These are phyloP conservation scores for Hirundichthys speculiger DNA, from an alignment of 2,113 vertebrate genomes.

Conservation along the genomic window DNA sequence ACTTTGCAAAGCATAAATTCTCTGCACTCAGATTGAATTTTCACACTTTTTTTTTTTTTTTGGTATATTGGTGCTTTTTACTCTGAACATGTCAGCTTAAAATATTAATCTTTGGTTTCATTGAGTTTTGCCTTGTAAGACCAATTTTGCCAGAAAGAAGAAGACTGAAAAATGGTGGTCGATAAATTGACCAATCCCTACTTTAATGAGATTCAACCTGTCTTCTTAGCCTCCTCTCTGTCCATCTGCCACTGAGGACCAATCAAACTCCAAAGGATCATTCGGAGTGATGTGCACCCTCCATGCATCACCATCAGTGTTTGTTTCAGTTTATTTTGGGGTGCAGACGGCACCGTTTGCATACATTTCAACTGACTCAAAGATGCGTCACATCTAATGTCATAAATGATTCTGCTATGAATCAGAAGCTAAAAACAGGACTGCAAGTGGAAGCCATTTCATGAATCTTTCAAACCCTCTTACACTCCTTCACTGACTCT, in stretches of 20 bases:
- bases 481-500: slow-evolving; percentile 38
- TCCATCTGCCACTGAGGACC: slow-evolving; percentile 43
- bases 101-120: neutral
- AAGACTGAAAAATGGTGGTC: slow-evolving; percentile 49
- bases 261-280: slow-evolving; percentile 54
- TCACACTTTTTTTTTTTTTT: neutral
- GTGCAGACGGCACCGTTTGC: slow-evolving; percentile 16
- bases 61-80: neutral
- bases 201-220: slow-evolving; percentile 48
- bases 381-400: neutral
- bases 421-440: neutral
- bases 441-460: neutral
- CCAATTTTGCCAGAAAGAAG: neutral
- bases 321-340: slow-evolving; percentile 44
- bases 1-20: neutral
- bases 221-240: slow-evolving; percentile 53
- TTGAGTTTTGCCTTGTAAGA: neutral
- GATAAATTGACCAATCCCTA: slow-evolving; percentile 51
- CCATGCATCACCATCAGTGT: slow-evolving; percentile 43
- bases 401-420: slow-evolving; percentile 13
- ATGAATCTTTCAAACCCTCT: slow-evolving; percentile 51
- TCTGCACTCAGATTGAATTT: neutral
- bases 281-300: slow-evolving; percentile 49
- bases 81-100: neutral
- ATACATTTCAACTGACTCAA: slow-evolving; percentile 6